Conservation (phyloP, 2,888 invertebrate genomes). For the Orthosia gracilis region DNA sequence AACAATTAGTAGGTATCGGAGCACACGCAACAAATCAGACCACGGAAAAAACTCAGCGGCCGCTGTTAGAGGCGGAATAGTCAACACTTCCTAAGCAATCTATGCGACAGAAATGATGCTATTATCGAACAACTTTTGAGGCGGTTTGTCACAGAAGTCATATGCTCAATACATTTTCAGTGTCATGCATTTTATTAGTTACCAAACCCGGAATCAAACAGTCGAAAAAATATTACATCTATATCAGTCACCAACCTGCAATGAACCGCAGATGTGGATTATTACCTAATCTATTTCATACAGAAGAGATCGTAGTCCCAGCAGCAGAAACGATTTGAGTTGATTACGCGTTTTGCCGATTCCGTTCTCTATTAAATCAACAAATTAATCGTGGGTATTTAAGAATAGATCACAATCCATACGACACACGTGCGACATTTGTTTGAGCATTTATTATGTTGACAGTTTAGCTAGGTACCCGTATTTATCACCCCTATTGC, state of each 20-base stretch:
- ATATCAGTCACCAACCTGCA: too few species aligned
- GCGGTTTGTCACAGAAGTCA: too few species aligned
- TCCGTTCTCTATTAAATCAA: not conserved
- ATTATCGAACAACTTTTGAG: too few species aligned
- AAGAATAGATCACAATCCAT: constrained; percentile 22
- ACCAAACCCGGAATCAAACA: too few species aligned
- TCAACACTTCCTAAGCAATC: not conserved
- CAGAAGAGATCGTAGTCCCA: not conserved
- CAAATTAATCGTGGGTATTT: constrained; percentile 44
- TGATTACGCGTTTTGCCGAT: not conserved
- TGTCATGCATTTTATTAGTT: too few species aligned
- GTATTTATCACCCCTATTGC: constrained; percentile 33
- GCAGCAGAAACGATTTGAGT: not conserved
- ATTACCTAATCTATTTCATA: too few species aligned
- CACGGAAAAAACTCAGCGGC: not conserved
- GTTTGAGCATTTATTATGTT: constrained; percentile 36
- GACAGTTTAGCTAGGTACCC: constrained; percentile 25
- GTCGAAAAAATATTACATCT: too few species aligned
- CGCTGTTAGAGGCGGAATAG: not conserved
- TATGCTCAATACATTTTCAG: too few species aligned
- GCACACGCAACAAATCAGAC: constrained; percentile 18
- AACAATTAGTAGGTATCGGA: constrained; percentile 8
- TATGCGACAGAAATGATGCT: not conserved
- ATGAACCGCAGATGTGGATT: too few species aligned
- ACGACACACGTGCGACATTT: constrained; percentile 14